Evolutionary conservation across 1,140 invertebrate genomes (phyloP), one percentile per base, ranked within the genome.

Genomic region (Lasioglossum baleicum): DNA sequence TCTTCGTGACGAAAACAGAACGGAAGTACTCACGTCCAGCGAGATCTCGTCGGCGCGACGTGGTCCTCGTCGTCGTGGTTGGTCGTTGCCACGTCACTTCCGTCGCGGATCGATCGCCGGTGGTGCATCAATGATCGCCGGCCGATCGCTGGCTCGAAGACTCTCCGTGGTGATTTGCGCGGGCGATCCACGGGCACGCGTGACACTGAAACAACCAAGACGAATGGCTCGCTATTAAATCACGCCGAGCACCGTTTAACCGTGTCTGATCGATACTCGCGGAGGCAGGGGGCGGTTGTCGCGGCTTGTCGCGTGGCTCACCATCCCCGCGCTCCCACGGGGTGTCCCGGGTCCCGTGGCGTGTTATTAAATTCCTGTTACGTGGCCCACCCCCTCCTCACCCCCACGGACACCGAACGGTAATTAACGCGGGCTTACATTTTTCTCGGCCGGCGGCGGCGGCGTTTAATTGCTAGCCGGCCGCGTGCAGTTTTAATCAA

Each of bases 281-380:
- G 51, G 51, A 13, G 4, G 48, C 0, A 51, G 48, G 26, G 13
- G n/a, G n/a, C n/a, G 3, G 6, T 11, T 17, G 44, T 2, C 73
- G 15, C 31, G 22, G n/a, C n/a, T 17, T 31, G 26, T 48, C 20
- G 48, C 15, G 31, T 35, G 75, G 8, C 2, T 31, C 2, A 0
- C 15, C 20, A 5, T 58, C 7, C 56, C 3, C 15, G 20, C 17
- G 26, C 40, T 44, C 11, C 17, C n/a, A 8, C 11, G 8, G 35
- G 44, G 44, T 48, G 44, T 61, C 40, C n/a, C 64, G 10, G 11
- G 17, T n/a, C 11, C 35, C 0, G 53, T n/a, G 22, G 69, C 15
- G 13, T 48, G 44, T 80, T 80, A 80, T 80, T 80, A 75, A 75
- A 80, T 78, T 78, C 76, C 60, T 78, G 69, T 65, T 78, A 73